A percentile compares a stretch with the other conserved stretches of the same genome.
phyloP scores from a whole-genome alignment of 2,888 invertebrate species.

The Argyra leucocephala region DNA sequence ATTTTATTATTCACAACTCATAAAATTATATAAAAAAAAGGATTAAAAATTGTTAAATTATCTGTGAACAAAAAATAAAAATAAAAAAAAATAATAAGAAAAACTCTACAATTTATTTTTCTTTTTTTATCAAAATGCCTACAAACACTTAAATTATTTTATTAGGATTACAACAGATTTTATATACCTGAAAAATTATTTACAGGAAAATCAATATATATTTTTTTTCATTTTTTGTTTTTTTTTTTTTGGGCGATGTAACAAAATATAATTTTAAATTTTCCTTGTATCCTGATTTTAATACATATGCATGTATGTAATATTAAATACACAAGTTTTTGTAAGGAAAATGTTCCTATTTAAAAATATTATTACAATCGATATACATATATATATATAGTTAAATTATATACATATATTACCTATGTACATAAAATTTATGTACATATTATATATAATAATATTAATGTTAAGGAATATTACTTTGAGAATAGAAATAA shows the following conservation, averaged over 20 bases:
- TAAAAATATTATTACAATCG: too few relatives aligned
- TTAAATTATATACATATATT: not conserved
- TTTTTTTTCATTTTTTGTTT: not conserved
- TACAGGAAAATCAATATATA: not conserved
- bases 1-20: too few relatives aligned
- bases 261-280: not conserved
- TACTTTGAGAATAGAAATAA: not conserved
- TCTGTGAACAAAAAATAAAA: too few relatives aligned
- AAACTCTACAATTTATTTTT: too few relatives aligned
- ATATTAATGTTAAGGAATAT: not conserved
- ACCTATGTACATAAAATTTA: not conserved
- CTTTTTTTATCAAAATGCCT: too few relatives aligned
- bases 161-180: too few relatives aligned
- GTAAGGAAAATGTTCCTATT: too few relatives aligned
- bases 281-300: not conserved
- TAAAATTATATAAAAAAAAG: too few relatives aligned
- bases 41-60: too few relatives aligned
- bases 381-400: too few relatives aligned
- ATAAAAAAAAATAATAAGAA: too few relatives aligned
- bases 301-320: not conserved
- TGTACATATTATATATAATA: not conserved
- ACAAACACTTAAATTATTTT: too few relatives aligned
- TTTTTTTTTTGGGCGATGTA: not conserved
- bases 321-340: not conserved
- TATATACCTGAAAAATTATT: not conserved